A percentile compares a stretch with the other conserved stretches of the same genome.
phyloP scores from a whole-genome alignment of 2,888 invertebrate species.

The Ormyrus nitidulus region DNA sequence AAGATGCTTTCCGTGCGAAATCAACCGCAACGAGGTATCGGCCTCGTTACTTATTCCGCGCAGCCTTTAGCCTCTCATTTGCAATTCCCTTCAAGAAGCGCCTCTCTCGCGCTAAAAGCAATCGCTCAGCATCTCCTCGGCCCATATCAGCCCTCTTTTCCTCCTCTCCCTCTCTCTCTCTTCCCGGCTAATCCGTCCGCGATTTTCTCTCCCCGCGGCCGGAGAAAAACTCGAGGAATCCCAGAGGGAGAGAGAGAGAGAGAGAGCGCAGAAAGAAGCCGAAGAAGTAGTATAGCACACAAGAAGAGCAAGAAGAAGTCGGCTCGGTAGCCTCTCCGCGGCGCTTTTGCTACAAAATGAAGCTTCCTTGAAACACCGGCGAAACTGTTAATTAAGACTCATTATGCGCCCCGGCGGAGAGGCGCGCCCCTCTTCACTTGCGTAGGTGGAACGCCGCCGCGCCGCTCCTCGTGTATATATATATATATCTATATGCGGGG shows the following conservation, averaged over 20 bases:
- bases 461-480: not conserved
- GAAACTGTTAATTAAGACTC: slow-evolving; percentile 76
- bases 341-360: slow-evolving; percentile 65
- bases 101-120: slow-evolving; percentile 29
- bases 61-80: slow-evolving; percentile 47
- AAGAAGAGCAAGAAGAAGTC: not conserved
- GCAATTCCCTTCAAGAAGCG: slow-evolving; percentile 37
- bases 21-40: slow-evolving; percentile 31
- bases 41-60: slow-evolving; percentile 55
- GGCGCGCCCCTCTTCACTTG: slow-evolving; percentile 13
- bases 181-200: not conserved
- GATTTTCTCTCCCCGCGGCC: slow-evolving; percentile 23
- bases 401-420: slow-evolving; percentile 67
- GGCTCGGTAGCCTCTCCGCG: not conserved
- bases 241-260: not conserved
- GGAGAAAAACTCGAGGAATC: slow-evolving; percentile 46
- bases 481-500: not conserved
- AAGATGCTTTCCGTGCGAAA: slow-evolving; percentile 52
- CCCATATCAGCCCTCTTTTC: slow-evolving; percentile 9
- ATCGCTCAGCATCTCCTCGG: slow-evolving; percentile 21
- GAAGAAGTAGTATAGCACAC: slow-evolving; percentile 18
- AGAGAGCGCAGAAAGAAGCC: not conserved
- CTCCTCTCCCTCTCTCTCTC: not conserved
- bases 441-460: slow-evolving; percentile 7
- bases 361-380: slow-evolving; percentile 72